phyloP scores from a whole-genome alignment of 30 jellyfish, hydroid and myxozoan species.

The Phacellophora camtschatica region DNA sequence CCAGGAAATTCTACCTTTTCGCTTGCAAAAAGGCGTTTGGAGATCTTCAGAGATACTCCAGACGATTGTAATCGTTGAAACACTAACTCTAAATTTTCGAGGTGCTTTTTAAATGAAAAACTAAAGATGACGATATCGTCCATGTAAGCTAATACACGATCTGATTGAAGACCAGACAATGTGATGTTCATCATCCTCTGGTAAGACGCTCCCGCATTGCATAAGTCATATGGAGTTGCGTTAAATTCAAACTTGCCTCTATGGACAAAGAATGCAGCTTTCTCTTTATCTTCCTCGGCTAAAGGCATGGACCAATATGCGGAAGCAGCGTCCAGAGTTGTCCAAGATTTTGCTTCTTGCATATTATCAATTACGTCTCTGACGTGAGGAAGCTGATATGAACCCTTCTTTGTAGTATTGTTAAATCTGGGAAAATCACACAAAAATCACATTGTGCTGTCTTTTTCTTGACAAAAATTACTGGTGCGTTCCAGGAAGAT shows the following conservation, averaged over 20 bases:
- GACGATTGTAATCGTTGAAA: background rate
- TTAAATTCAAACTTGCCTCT: constrained; percentile 49
- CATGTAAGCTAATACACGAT: constrained; percentile 5
- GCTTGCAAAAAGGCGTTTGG: constrained; percentile 43
- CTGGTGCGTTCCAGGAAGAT: constrained; percentile 46
- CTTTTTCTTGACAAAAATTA: constrained; percentile 34
- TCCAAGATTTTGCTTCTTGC: constrained; percentile 29
- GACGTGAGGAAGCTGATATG: constrained; percentile 58
- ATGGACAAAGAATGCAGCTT: constrained; percentile 47
- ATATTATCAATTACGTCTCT: constrained; percentile 36
- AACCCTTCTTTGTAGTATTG: constrained; percentile 35
- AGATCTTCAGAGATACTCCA: constrained; percentile 9
- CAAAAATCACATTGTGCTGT: constrained; percentile 41
- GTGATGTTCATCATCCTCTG: constrained; percentile 33
- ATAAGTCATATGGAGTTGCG: constrained; percentile 43
- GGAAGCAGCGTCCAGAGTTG: constrained; percentile 37
- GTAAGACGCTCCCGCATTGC: constrained; percentile 55
- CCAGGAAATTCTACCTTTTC: constrained; percentile 40
- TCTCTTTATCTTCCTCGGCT: constrained; percentile 32
- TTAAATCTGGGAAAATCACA: constrained; percentile 50
- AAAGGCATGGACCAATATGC: constrained; percentile 56
- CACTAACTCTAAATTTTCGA: constrained; percentile 8
- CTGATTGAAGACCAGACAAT: constrained; percentile 23
- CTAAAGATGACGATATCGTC: constrained; percentile 23
- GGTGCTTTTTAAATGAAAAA: constrained; percentile 8